phyloP scores from a whole-genome alignment of 2,113 vertebrate species.

The Verasper variegatus region DNA sequence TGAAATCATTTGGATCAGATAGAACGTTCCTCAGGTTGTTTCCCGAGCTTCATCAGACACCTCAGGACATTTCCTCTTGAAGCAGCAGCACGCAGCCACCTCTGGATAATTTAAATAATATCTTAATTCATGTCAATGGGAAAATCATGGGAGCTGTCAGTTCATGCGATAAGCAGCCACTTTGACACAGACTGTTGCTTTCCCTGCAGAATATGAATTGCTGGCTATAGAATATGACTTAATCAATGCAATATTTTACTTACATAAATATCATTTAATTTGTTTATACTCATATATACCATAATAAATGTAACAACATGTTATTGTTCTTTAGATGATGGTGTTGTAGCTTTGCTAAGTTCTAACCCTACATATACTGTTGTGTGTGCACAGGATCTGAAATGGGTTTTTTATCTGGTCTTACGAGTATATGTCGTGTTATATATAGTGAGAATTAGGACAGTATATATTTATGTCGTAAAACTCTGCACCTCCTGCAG shows the following conservation, averaged over 20 bases:
- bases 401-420: background rate
- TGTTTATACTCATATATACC: background rate
- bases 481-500: background rate
- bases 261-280: too few relatives aligned
- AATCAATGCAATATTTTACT: background rate
- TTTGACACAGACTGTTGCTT: too few relatives aligned
- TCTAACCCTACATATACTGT: too few relatives aligned
- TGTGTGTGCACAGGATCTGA: background rate
- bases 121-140: background rate
- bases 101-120: background rate
- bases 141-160: background rate
- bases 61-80: background rate
- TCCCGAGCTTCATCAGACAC: background rate
- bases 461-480: conserved; percentile 2
- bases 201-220: background rate
- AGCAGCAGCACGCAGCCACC: background rate
- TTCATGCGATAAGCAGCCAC: background rate
- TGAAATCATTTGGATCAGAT: background rate
- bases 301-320: background rate
- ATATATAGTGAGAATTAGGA: background rate
- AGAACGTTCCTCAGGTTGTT: background rate
- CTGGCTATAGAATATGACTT: background rate
- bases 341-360: too few relatives aligned
- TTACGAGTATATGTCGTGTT: background rate
- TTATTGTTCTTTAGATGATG: background rate